Percentiles rank a stretch among this genome's conserved stretches.
Conservation (phyloP, 64 coral and sea anemone species). For the Porites australiensis region DNA sequence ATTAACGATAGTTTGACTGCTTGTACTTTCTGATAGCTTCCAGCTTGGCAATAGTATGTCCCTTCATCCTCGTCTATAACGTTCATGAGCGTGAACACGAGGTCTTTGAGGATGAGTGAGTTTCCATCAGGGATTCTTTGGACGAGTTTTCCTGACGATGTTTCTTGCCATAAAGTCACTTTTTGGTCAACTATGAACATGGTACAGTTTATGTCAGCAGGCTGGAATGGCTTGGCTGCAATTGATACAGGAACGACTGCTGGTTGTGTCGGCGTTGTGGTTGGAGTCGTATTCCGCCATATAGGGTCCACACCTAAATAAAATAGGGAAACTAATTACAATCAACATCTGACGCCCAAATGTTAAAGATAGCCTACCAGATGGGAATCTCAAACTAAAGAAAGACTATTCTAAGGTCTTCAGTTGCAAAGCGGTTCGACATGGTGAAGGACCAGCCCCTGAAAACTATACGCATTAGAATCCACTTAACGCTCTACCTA, state of each 20-base stretch:
- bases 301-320: too few relatives aligned
- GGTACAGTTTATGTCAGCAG: not conserved
- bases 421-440: too few relatives aligned
- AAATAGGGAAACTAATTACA: too few relatives aligned
- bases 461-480: too few relatives aligned
- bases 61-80: not conserved
- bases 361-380: too few relatives aligned
- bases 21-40: not conserved
- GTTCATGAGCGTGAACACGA: not conserved
- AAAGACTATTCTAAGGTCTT: too few relatives aligned
- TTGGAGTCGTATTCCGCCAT: not conserved
- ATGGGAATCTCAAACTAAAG: too few relatives aligned
- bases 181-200: not conserved
- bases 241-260: not conserved
- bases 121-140: slow-evolving; percentile 20
- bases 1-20: not conserved
- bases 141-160: not conserved
- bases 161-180: slow-evolving; percentile 27
- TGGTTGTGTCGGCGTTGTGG: not conserved
- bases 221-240: not conserved
- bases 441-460: too few relatives aligned
- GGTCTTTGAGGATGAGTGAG: not conserved
- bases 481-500: too few relatives aligned
- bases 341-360: too few relatives aligned
- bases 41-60: slow-evolving; percentile 14